Conservation (phyloP, 2,888 invertebrate genomes). For the Eristalis pertinax region DNA sequence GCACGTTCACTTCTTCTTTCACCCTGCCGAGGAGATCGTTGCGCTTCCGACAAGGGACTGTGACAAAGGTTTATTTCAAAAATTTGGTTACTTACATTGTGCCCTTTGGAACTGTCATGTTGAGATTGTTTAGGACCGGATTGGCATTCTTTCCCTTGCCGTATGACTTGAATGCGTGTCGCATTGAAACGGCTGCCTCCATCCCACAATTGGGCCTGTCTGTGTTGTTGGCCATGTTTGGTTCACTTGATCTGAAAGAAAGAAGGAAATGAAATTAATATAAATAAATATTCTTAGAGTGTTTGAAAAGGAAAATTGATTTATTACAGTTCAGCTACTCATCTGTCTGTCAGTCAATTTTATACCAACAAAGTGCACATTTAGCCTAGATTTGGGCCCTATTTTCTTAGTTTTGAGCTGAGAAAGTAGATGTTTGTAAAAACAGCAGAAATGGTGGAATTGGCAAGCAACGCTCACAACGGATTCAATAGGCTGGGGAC, state of each 20-base stretch:
- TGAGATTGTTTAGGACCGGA: constrained; percentile 92
- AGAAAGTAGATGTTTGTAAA: too few relatives aligned
- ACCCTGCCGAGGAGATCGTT: not conserved
- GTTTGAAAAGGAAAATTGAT: not conserved
- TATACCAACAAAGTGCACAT: too few relatives aligned
- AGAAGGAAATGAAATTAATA: constrained; percentile 25
- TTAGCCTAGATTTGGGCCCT: too few relatives aligned
- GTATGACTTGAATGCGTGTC: constrained; percentile 94
- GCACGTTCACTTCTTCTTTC: not conserved
- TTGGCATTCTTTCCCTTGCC: constrained; percentile 93
- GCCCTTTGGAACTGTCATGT: constrained; percentile 96
- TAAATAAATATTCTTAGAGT: not conserved
- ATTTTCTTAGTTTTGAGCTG: too few relatives aligned
- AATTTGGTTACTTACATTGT: constrained; percentile 89
- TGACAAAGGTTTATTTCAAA: not conserved
- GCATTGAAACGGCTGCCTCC: constrained; percentile 93
- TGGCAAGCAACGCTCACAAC: too few relatives aligned
- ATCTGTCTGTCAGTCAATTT: too few relatives aligned
- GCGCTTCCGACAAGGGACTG: not conserved
- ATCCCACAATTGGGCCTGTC: constrained; percentile 37
- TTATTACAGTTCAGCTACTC: too few relatives aligned
- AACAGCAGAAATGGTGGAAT: too few relatives aligned
- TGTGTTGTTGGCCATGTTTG: constrained; percentile 79
- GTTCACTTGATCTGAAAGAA: constrained; percentile 79
- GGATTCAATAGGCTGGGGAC: too few relatives aligned